Conservation (phyloP, 2,888 invertebrate genomes). For the Cetonia aurata region DNA sequence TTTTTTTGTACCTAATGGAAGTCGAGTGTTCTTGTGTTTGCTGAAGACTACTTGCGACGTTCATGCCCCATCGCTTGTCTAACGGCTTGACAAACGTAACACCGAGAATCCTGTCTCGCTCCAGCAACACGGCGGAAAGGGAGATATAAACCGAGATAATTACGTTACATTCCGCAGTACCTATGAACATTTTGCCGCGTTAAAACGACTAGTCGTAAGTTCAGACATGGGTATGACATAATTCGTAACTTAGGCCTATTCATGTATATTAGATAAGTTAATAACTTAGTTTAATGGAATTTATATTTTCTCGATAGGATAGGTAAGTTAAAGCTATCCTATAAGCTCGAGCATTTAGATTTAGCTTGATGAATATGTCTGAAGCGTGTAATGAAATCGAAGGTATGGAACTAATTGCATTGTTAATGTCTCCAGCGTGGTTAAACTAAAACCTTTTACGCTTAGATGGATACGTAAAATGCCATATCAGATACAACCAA, state of each 20-base stretch:
- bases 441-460: too few relatives aligned
- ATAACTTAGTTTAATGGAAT: too few relatives aligned
- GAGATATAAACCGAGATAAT: conserved; percentile 25
- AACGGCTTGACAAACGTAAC: conserved; percentile 33
- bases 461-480: too few relatives aligned
- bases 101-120: not conserved
- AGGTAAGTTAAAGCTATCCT: too few relatives aligned
- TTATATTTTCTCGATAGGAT: too few relatives aligned
- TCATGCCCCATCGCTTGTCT: conserved; percentile 23
- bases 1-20: conserved; percentile 43
- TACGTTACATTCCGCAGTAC: conserved; percentile 14
- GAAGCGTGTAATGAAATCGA: too few relatives aligned
- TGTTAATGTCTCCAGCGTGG: too few relatives aligned
- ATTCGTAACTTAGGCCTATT: not conserved
- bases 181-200: not conserved
- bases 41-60: conserved; percentile 39
- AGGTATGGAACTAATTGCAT: too few relatives aligned
- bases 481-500: too few relatives aligned
- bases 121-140: not conserved
- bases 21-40: conserved; percentile 42
- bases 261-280: too few relatives aligned
- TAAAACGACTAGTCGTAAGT: not conserved
- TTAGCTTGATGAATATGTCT: too few relatives aligned
- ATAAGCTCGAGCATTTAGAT: too few relatives aligned
- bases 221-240: not conserved